Evolutionary conservation across 1,140 invertebrate species (phyloP), one percentile per base, ranked within the genome.

Genomic region (Lutraria rhynchaena): DNA sequence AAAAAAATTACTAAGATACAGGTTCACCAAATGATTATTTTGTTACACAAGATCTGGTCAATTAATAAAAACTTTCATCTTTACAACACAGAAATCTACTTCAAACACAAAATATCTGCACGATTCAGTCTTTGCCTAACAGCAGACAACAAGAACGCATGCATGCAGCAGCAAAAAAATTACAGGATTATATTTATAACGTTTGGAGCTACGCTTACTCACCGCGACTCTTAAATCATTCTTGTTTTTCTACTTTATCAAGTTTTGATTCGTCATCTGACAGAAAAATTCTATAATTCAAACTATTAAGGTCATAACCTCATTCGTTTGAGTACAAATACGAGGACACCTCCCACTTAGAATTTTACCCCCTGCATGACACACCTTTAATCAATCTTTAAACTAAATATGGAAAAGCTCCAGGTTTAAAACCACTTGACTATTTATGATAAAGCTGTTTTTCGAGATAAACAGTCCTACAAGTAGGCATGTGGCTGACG

Each of bases 371-470:
- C 71, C 71, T 75, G 55, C 24, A 37, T 15, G 57, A 58, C 71
- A 75, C 71, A 75, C 71, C 71, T 75, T 35, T 46, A 44, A 65
- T 65, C 61, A 65, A 24, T 65, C 61, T 65, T 65, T 65, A 46
- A 24, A 46, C 61, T 46, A 65, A 65, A 65, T 65, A 65, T 65
- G 61, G 61, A 65, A 44, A 65, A 1, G 11, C 33, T 65, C 61
- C 61, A 65, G 46, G 37, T 46, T 61, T 46, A n/a, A 24, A 65
- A 65, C 61, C 27, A 65, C 41, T 65, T 65, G 37, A 44, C 35
- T 65, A 61, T 33, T 33, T 35, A 33, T 61, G 58, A 61, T 61
- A 61, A 61, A 61, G 17, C 5, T 7, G 15, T 9, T 61, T 61
- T 33, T 61, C 9, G 35, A 61, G 58, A 61, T 61, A 61, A 61